Percentiles rank a stretch among this genome's conserved stretches.
Evolutionary conservation across 2,113 vertebrate species (phyloP).

Genomic region (Anguilla rostrata): DNA sequence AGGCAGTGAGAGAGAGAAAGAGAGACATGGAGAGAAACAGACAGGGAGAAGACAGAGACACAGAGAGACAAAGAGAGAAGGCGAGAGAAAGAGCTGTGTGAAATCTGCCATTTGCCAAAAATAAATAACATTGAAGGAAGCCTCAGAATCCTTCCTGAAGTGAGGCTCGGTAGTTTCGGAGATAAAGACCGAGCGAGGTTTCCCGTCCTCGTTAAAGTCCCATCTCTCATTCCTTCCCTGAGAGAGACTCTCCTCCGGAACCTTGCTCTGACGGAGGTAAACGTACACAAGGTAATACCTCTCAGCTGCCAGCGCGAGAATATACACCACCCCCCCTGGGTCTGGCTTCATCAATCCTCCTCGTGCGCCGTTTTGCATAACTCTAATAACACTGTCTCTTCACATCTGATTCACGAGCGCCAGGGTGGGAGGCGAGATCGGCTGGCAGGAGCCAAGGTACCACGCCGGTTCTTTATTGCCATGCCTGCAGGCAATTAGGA

Average conservation of each 20-base stretch:
- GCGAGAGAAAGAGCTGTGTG: too few relatives aligned
- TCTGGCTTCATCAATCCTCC: slow-evolving; percentile 51
- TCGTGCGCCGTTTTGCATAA: slow-evolving; percentile 33
- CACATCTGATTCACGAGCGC: slow-evolving; percentile 44
- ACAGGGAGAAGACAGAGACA: too few relatives aligned
- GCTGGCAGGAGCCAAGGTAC: neutral
- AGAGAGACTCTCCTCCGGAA: neutral
- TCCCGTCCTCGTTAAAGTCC: neutral
- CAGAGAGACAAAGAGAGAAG: too few relatives aligned
- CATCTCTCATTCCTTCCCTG: neutral
- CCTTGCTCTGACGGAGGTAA: neutral
- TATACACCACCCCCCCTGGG: slow-evolving; percentile 43
- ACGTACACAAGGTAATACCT: neutral
- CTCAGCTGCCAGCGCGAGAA: slow-evolving; percentile 14
- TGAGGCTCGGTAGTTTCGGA: neutral
- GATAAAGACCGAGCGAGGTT: neutral
- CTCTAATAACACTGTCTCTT: slow-evolving; percentile 52
- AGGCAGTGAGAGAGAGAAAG: neutral
- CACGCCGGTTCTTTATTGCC: slow-evolving; percentile 42
- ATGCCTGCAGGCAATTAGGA: slow-evolving; percentile 45
- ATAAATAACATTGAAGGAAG: too few relatives aligned
- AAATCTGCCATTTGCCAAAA: too few relatives aligned
- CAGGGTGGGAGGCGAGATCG: slow-evolving; percentile 25
- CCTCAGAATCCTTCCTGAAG: neutral
- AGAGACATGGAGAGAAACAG: too few relatives aligned